Conservation (phyloP, 2,113 vertebrate genomes). For the Gymnobelideus leadbeateri region DNA sequence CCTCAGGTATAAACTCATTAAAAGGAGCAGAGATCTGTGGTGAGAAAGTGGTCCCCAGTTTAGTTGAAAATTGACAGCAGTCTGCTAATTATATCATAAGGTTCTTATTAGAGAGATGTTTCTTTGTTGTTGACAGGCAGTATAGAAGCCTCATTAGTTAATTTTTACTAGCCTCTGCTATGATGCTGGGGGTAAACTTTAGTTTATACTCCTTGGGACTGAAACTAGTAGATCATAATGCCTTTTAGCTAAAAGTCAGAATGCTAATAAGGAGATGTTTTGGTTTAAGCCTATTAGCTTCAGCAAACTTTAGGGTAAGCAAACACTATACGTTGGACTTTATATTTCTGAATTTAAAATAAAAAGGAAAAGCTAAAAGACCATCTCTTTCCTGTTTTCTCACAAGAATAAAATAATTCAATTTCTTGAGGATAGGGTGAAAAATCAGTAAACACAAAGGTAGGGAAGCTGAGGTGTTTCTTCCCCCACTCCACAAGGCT, state of each 20-base stretch:
- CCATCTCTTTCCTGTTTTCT: conserved; percentile 64
- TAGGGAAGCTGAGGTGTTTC: conserved; percentile 10
- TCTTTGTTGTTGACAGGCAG: conserved; percentile 58
- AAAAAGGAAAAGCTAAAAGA: conserved; percentile 57
- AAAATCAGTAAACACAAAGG: conserved; percentile 64
- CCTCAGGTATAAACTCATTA: conserved; percentile 50
- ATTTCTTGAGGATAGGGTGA: conserved; percentile 41
- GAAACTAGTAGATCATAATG: conserved; percentile 63
- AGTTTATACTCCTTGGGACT: conserved; percentile 58
- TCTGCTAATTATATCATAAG: conserved; percentile 66
- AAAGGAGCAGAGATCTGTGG: conserved; percentile 60
- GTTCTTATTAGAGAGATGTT: conserved; percentile 43
- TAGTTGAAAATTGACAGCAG: conserved; percentile 57
- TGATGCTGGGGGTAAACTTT: conserved; percentile 42
- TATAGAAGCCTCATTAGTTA: conserved; percentile 57
- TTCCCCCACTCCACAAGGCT: conserved; percentile 45
- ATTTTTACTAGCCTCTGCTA: conserved; percentile 42
- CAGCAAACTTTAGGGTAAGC: conserved; percentile 64
- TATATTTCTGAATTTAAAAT: conserved; percentile 66
- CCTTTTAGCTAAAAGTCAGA: conserved; percentile 68
- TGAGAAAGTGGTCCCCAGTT: conserved; percentile 56
- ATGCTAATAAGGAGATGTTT: conserved; percentile 68
- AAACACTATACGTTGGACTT: conserved; percentile 52
- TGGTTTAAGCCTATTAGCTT: conserved; percentile 49
- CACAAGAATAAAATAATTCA: conserved; percentile 71